Evolutionary conservation across 2,797 vertebrate species (phyloP).

Genomic region (Megalops cyprinoides): DNA sequence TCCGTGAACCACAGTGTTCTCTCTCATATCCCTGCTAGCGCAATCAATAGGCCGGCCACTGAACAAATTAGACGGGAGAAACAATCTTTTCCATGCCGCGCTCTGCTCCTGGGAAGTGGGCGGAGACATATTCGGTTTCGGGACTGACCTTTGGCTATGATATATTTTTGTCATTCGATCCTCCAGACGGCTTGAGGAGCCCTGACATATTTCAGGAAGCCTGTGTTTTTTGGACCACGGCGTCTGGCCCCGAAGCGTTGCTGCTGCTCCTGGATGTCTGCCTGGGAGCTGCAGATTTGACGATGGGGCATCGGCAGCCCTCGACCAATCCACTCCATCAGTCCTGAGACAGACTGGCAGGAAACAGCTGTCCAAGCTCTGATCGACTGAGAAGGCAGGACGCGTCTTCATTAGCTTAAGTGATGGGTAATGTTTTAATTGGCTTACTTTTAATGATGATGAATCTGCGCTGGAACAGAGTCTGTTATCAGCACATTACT

Average conservation of each 20-base stretch:
- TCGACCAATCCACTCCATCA: slow-evolving; percentile 6
- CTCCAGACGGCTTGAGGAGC: slow-evolving; percentile 8
- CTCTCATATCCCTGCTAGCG: neutral
- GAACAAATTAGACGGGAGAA: slow-evolving; percentile 3
- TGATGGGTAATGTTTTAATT: slow-evolving; percentile 26
- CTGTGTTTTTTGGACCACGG: neutral
- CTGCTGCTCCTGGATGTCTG: slow-evolving; percentile 6
- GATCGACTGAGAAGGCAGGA: neutral
- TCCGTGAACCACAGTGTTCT: neutral
- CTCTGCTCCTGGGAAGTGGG: neutral
- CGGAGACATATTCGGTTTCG: slow-evolving; percentile 15
- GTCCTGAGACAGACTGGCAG: slow-evolving; percentile 5
- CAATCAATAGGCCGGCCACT: neutral
- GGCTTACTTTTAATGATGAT: slow-evolving; percentile 30
- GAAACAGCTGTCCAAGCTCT: slow-evolving; percentile 1
- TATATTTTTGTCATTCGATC: neutral
- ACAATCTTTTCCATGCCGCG: neutral
- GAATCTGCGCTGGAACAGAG: slow-evolving; percentile 25
- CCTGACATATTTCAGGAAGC: slow-evolving; percentile 15
- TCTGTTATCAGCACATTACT: slow-evolving; percentile 17
- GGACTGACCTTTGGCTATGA: slow-evolving; percentile 18
- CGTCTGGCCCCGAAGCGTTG: neutral
- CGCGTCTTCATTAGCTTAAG: neutral
- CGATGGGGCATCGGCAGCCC: neutral
- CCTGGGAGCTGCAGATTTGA: neutral